Conservation (phyloP, 2,797 vertebrate species). For the Cheirogaleus major region DNA sequence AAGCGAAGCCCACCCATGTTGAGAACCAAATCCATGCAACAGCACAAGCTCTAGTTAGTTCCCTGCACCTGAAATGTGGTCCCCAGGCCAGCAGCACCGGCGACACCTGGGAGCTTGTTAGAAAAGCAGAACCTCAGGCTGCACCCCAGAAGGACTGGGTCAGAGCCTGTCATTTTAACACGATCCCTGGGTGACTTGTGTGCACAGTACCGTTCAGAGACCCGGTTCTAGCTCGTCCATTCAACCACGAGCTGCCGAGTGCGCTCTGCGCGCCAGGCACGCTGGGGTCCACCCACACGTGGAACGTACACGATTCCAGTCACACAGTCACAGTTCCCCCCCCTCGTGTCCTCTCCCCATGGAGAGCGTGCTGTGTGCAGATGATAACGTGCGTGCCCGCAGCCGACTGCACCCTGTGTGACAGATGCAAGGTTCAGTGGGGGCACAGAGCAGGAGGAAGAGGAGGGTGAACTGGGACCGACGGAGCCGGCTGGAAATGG, state of each 20-base stretch:
- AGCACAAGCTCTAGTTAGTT: neutral
- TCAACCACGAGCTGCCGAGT: neutral
- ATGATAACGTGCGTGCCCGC: fast-evolving
- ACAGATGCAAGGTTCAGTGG: neutral
- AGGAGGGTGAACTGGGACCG: neutral
- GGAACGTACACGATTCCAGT: fast-evolving
- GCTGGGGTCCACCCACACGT: fast-evolving
- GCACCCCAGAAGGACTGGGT: fast-evolving
- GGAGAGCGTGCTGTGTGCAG: fast-evolving
- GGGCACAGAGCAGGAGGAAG: too few species aligned
- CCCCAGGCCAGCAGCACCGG: neutral
- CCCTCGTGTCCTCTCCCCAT: too few species aligned
- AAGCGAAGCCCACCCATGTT: fast-evolving
- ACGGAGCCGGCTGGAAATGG: neutral
- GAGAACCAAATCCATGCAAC: neutral
- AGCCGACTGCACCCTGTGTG: neutral
- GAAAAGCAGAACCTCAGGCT: neutral
- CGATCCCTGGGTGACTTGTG: fast-evolving
- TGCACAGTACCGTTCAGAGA: fast-evolving
- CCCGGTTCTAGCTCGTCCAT: neutral
- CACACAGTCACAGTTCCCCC: neutral
- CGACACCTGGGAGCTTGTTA: too few species aligned
- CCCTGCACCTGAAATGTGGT: neutral
- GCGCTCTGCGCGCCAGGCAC: fast-evolving
- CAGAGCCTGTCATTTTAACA: neutral